Conservation (phyloP, 2,113 vertebrate species). For the Boleophthalmus pectinirostris region DNA sequence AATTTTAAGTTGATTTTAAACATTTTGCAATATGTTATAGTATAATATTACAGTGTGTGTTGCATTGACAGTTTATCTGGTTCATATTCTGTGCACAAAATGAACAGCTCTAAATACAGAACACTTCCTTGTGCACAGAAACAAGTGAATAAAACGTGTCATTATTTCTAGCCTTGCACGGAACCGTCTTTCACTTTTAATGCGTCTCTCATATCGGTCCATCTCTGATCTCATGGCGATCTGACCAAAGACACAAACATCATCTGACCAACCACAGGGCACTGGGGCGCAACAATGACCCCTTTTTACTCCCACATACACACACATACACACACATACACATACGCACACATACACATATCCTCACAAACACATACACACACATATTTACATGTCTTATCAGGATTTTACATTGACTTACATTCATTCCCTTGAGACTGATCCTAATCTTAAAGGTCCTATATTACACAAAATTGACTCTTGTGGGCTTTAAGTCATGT, state of each 20-base stretch:
- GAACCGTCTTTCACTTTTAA: neutral
- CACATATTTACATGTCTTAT: neutral
- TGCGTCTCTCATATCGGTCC: neutral
- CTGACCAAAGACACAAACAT: slow-evolving; percentile 22
- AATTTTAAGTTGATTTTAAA: too few species aligned
- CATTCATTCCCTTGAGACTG: too few species aligned
- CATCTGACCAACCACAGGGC: slow-evolving; percentile 33
- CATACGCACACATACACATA: slow-evolving; percentile 22
- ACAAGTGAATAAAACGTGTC: neutral
- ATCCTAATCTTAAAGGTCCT: too few species aligned
- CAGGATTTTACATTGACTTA: too few species aligned
- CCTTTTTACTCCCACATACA: slow-evolving; percentile 61
- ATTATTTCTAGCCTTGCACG: neutral
- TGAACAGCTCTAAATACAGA: neutral
- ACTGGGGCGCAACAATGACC: slow-evolving; percentile 51
- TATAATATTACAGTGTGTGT: too few species aligned
- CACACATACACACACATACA: slow-evolving; percentile 40
- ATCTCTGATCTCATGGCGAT: slow-evolving; percentile 10
- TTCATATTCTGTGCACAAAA: neutral
- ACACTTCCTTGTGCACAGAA: neutral
- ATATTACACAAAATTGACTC: too few species aligned
- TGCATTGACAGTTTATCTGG: neutral
- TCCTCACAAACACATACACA: too few species aligned
- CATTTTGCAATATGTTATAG: too few species aligned
- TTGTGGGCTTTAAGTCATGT: too few species aligned